Percentiles rank a stretch among this genome's conserved stretches.
Conservation (phyloP, 2,113 vertebrate species). For the Vireo altiloquus region DNA sequence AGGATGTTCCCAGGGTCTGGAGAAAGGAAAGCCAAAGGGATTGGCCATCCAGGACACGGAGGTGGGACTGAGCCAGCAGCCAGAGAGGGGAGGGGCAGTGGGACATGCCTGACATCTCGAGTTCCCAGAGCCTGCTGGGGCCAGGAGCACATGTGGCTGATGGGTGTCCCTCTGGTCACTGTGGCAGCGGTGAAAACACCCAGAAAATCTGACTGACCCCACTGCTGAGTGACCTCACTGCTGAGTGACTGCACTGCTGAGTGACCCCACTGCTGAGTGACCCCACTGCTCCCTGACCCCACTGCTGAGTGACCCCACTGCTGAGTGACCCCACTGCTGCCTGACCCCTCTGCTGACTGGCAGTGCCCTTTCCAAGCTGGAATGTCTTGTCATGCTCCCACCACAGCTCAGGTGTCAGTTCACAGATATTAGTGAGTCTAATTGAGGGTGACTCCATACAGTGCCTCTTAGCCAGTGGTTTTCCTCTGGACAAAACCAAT, state of each 20-base stretch:
- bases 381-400: neutral
- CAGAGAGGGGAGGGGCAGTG: too few relatives aligned
- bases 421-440: neutral
- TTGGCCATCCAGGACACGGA: too few relatives aligned
- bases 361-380: neutral
- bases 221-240: accelerated
- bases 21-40: too few relatives aligned
- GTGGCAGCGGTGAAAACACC: neutral
- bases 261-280: neutral
- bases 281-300: too few relatives aligned
- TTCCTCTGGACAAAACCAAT: neutral
- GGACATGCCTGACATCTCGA: too few relatives aligned
- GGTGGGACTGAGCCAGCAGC: too few relatives aligned
- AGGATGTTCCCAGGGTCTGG: too few relatives aligned
- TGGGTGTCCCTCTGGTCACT: neutral
- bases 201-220: neutral
- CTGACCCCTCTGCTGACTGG: neutral
- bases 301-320: too few relatives aligned
- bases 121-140: too few relatives aligned
- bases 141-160: too few relatives aligned
- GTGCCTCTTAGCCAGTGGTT: neutral
- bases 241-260: too few relatives aligned
- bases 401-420: neutral
- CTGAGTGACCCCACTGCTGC: too few relatives aligned
- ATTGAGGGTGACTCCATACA: neutral